Conservation (phyloP, 2,113 vertebrate species). For the Sclerurus mexicanus region DNA sequence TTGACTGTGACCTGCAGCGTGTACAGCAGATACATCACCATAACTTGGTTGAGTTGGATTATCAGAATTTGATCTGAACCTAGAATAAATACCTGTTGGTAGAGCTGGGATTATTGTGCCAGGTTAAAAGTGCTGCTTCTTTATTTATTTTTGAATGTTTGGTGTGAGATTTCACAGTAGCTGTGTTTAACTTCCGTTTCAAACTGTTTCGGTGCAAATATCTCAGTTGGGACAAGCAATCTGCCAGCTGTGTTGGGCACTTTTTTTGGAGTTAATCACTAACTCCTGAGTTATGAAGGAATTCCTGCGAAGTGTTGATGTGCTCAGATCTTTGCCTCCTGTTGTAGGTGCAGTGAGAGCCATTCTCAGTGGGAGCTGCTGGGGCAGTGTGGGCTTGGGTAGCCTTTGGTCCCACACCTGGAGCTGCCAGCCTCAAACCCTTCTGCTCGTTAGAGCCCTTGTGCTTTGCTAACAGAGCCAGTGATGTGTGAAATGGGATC, state of each 20-base stretch:
- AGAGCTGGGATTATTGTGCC: neutral
- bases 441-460: neutral
- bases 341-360: neutral
- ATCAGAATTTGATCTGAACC: neutral
- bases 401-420: accelerated
- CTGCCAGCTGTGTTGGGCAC: neutral
- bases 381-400: neutral
- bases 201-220: neutral
- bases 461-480: neutral
- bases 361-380: accelerated
- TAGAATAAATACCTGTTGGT: neutral
- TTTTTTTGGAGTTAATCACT: neutral
- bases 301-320: neutral
- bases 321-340: neutral
- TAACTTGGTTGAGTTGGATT: neutral
- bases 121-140: neutral
- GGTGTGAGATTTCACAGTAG: neutral
- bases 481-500: neutral
- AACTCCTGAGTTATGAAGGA: neutral
- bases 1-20: neutral
- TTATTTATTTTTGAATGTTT: neutral
- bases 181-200: neutral
- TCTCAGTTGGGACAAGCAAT: accelerated
- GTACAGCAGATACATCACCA: neutral
- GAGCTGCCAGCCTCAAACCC: neutral